Conservation (phyloP, 2,888 invertebrate species). For the Oligia fasciuncula region DNA sequence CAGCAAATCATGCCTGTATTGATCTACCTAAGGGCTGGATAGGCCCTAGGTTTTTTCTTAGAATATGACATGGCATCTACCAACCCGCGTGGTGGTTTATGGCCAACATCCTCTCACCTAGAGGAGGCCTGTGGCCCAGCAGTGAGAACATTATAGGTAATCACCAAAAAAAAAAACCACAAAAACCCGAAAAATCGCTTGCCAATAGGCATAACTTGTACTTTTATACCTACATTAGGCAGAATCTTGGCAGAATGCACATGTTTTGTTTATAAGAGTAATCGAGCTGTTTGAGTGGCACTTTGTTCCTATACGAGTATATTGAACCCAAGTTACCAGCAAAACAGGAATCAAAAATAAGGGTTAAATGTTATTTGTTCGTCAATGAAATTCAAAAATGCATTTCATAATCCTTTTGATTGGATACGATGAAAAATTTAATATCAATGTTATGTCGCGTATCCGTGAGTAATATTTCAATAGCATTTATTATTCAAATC, state of each 20-base stretch:
- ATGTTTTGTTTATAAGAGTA: background rate
- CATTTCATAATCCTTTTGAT: constrained; percentile 30
- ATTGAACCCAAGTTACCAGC: background rate
- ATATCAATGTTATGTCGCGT: constrained; percentile 16
- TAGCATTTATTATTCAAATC: constrained; percentile 52
- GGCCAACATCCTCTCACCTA: too few relatives aligned
- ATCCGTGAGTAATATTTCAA: constrained; percentile 28
- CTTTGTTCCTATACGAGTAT: background rate
- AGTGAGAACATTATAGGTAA: too few relatives aligned
- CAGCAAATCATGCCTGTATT: background rate
- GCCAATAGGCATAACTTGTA: too few relatives aligned
- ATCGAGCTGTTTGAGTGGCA: background rate
- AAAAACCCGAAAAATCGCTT: background rate
- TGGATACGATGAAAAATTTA: constrained; percentile 7
- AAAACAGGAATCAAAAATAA: background rate
- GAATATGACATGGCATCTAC: background rate
- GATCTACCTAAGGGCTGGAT: background rate
- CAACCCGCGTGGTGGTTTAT: too few relatives aligned
- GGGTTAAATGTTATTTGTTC: background rate
- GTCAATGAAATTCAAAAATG: constrained; percentile 10
- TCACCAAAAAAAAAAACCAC: too few relatives aligned
- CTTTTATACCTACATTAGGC: background rate
- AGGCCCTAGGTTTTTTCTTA: background rate
- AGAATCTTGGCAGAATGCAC: background rate
- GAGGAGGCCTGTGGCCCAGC: too few relatives aligned